Conservation (phyloP, 2,113 vertebrate species). For the Myiozetetes cayanensis region DNA sequence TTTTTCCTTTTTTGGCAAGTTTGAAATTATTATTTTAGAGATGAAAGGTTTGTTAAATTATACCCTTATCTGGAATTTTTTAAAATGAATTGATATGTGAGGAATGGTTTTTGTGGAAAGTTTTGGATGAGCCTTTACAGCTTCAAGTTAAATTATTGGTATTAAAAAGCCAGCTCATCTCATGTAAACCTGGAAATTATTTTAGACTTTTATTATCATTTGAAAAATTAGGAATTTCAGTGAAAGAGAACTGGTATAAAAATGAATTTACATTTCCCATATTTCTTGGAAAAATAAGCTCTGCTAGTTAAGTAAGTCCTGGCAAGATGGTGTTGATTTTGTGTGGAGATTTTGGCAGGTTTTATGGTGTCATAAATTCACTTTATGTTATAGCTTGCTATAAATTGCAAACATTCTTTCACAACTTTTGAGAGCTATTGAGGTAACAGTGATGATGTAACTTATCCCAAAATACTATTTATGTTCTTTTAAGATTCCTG, state of each 20-base stretch:
- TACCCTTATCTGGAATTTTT: background rate
- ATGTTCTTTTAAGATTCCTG: background rate
- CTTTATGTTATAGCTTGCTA: background rate
- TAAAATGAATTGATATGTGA: background rate
- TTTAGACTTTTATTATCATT: background rate
- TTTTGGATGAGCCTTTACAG: background rate
- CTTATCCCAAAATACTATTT: background rate
- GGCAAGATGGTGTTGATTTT: background rate
- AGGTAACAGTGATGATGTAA: slow-evolving; percentile 3
- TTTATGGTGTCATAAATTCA: slow-evolving; percentile 34
- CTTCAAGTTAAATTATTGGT: background rate
- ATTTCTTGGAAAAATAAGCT: slow-evolving; percentile 5
- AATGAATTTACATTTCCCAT: background rate
- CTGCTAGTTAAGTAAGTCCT: background rate
- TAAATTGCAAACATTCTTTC: slow-evolving; percentile 17
- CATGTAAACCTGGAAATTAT: background rate
- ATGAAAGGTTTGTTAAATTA: background rate
- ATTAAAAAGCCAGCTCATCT: background rate
- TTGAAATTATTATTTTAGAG: slow-evolving; percentile 5
- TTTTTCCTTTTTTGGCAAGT: background rate
- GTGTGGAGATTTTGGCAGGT: background rate
- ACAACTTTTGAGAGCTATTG: background rate
- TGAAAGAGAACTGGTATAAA: background rate
- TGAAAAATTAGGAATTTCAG: background rate
- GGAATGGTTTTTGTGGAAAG: background rate